Evolutionary conservation across 1,140 invertebrate genomes (phyloP).

Genomic region (Lasaia peninsularis): DNA sequence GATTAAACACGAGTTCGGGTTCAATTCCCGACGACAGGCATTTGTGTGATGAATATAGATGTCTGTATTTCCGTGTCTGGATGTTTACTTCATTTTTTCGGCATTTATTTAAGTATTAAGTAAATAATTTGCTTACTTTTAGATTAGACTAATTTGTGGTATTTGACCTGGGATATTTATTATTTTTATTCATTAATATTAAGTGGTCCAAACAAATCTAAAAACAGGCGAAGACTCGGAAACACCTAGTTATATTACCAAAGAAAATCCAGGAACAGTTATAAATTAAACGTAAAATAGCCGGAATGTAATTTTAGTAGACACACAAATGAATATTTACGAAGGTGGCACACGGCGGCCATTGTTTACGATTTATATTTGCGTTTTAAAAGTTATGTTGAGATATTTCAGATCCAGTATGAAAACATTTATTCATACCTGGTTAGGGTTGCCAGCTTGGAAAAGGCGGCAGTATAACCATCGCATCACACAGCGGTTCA

Average conservation of each 20-base stretch:
- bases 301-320: not conserved
- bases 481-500: no score
- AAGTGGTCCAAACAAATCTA: not conserved
- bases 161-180: no score
- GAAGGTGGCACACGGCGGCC: conserved; percentile 14
- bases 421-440: conserved; percentile 33
- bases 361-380: conserved; percentile 27
- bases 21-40: no score
- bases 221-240: not conserved
- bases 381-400: conserved; percentile 21
- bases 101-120: no score
- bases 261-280: not conserved
- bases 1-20: no score
- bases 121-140: no score
- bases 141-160: no score
- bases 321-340: conserved; percentile 10
- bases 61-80: no score
- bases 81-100: no score
- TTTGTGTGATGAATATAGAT: no score
- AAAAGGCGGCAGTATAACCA: no score
- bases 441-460: not conserved
- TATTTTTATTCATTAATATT: no score
- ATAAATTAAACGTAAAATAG: conserved; percentile 1
- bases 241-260: not conserved
- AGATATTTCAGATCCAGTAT: conserved; percentile 29